Base-by-base conservation (phyloP, 2,113 vertebrate genomes). In the Hypocryptadius cinnamomeus region DNA sequence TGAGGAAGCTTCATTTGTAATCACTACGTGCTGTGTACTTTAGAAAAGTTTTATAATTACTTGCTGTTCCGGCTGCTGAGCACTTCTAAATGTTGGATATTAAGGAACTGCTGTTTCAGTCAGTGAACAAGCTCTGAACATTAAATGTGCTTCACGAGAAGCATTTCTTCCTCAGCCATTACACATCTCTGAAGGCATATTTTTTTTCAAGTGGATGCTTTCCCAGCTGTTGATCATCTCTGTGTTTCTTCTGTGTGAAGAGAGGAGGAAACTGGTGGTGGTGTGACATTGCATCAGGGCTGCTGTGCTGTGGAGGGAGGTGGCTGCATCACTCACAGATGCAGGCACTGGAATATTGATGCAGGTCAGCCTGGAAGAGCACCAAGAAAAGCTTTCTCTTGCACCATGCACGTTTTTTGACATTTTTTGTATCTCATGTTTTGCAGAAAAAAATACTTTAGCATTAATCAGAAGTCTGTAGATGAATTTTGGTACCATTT, bases 161-260 rank as follows among this genome's bases (percentile, higher is more conserved):
- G 48, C 63, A 5, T 42, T 79, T 93, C 93, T 95, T 93, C 77
- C 85, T 91, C 91, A 94, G 79, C 87, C 91, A 90, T 95, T 95
- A 96, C 87, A 74, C 94, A 90, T 95, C 94, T 96, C 94, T 80
- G 91, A 96, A 96, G 93, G 65, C 90, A 53, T 16, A 35, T 94
- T 94, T 90, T 89, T 66, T 93, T 93, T 91, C 95, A 88, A 95
- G 95, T 92, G 93, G 95, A 87, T 95, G 93, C 95, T 93, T 93
- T 95, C 82, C 95, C 93, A 96, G 95, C 96, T 96, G 96, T 93
- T 96, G 94, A 93, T 94, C 61, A 14, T 90, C 53, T 77, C 79
- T 92, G 23, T 42, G 69, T 94, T 91, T 88, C 79, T 72, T 63
- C 56, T 86, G 40, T 84, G 19, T 35, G 87, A 78, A 95, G 83